Evolutionary conservation across 2,113 vertebrate genomes (phyloP).

Genomic region (Bos taurus): ARS-UCD2.0 NC_037345.1:2407001-2407500

Average conservation of each 20-base stretch:
- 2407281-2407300: neutral
- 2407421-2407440: conserved; percentile 9
- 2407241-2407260: neutral
- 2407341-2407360: neutral
- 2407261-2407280: neutral
- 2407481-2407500: conserved; percentile 13
- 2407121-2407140: neutral
- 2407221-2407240: neutral
- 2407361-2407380: neutral
- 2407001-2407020: neutral
- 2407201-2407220: neutral
- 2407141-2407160: neutral
- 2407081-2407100: neutral
- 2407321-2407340: neutral
- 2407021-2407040: neutral
- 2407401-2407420: neutral
- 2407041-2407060: neutral
- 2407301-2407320: neutral
- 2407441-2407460: neutral
- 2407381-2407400: neutral
- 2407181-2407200: neutral
- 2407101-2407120: neutral
- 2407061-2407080: neutral
- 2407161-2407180: neutral
- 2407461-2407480: neutral